These are phyloP conservation scores for Latheticus oryzae DNA, from an alignment of 2,888 invertebrate species.

Conservation along the genomic window DNA sequence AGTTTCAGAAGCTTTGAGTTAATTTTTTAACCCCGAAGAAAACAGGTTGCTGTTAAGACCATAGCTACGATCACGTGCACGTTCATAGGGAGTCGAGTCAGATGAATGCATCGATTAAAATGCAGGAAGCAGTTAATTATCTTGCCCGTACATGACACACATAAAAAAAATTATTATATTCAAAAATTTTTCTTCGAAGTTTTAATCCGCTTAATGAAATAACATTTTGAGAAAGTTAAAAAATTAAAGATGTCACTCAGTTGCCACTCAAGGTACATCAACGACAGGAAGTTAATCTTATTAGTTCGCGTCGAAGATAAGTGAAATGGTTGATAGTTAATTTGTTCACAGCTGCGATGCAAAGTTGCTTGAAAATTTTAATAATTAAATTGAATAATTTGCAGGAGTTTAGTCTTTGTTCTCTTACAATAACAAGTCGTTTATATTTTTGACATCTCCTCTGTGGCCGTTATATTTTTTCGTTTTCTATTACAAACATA, in stretches of 20 bases:
- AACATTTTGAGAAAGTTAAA: too few species aligned
- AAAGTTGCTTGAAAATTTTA: too few species aligned
- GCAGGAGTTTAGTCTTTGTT: too few species aligned
- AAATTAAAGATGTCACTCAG: too few species aligned
- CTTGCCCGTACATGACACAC: conserved; percentile 21
- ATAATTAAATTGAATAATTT: too few species aligned
- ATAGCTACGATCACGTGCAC: conserved; percentile 22
- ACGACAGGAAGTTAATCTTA: conserved; percentile 9
- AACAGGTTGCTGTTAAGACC: conserved; percentile 28
- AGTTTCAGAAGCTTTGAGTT: conserved; percentile 27
- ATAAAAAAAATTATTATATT: too few species aligned
- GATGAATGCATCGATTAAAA: conserved; percentile 41
- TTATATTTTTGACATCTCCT: conserved; percentile 6
- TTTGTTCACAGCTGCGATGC: too few species aligned
- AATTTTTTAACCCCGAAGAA: conserved; percentile 25
- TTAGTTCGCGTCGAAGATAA: not conserved
- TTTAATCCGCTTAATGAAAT: too few species aligned
- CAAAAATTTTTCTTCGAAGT: too few species aligned
- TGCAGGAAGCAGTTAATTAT: conserved; percentile 43
- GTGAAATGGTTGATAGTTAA: conserved; percentile 14
- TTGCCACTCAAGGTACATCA: not conserved
- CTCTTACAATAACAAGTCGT: not conserved
- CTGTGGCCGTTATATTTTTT: conserved; percentile 8
- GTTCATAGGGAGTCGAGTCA: conserved; percentile 17
- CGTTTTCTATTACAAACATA: too few species aligned